Percentiles rank a stretch among this genome's conserved stretches.
Evolutionary conservation across 2,113 vertebrate species (phyloP).

Genomic region (Perca schrenkii): DNA sequence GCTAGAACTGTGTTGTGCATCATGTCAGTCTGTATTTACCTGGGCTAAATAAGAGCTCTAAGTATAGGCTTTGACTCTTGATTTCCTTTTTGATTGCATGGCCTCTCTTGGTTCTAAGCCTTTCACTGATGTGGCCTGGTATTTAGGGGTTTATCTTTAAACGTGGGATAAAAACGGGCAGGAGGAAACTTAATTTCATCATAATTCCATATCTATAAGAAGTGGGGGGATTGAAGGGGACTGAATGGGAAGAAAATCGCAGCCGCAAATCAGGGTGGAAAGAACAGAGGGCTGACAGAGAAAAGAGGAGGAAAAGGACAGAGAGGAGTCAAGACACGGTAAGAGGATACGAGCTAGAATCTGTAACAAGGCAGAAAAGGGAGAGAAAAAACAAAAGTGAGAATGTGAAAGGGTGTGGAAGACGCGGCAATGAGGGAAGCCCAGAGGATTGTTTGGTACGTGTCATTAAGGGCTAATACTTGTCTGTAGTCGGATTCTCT

Average conservation of each 20-base stretch:
- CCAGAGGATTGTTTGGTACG: constrained; percentile 27
- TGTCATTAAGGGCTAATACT: constrained; percentile 13
- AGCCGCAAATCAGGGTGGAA: neutral
- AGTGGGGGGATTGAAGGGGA: neutral
- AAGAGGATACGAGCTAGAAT: constrained; percentile 4
- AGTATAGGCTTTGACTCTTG: constrained; percentile 1
- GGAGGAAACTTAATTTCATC: constrained; percentile 13
- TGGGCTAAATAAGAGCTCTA: neutral
- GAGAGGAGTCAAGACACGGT: neutral
- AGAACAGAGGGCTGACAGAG: constrained; percentile 11
- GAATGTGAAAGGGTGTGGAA: constrained; percentile 10
- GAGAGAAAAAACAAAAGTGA: neutral
- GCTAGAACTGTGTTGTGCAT: neutral
- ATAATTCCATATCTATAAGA: constrained; percentile 8
- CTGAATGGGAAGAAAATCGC: neutral
- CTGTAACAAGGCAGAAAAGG: neutral
- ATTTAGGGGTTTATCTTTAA: constrained; percentile 22
- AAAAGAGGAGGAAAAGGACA: constrained; percentile 1
- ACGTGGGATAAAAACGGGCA: neutral
- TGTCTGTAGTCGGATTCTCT: neutral
- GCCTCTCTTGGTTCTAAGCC: neutral
- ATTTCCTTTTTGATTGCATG: neutral
- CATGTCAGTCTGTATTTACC: constrained; percentile 40
- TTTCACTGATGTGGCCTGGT: constrained; percentile 18
- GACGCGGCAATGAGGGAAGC: constrained; percentile 10